phyloP scores from a whole-genome alignment of 2,888 invertebrate species.

The Gastrophysa polygoni region DNA sequence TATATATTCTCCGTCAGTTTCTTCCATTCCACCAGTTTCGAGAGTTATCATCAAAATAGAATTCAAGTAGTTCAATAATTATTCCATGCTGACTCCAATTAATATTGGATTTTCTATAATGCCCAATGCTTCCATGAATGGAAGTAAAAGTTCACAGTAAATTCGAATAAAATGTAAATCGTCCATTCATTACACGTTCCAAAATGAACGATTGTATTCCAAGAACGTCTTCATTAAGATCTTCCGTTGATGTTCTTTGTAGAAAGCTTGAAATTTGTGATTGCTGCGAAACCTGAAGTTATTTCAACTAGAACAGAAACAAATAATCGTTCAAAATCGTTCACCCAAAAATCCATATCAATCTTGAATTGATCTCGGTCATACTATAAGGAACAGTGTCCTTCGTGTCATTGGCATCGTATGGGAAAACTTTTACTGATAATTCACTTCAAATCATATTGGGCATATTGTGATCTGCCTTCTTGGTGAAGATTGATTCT shows the following conservation, averaged over 20 bases:
- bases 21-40: no score
- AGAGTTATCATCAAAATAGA: not conserved
- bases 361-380: no score
- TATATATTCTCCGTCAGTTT: no score
- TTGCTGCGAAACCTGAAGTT: not conserved
- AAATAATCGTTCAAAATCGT: not conserved
- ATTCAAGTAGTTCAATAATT: not conserved
- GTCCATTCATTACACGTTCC: not conserved
- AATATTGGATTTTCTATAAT: not conserved
- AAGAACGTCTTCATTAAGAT: not conserved
- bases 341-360: no score
- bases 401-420: no score
- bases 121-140: not conserved
- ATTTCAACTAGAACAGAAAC: not conserved
- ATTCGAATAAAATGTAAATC: not conserved
- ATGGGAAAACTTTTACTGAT: no score
- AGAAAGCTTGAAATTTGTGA: not conserved
- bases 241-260: not conserved
- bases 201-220: not conserved
- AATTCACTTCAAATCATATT: no score
- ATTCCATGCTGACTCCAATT: not conserved
- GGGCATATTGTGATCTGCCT: no score
- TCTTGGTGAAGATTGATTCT: no score
- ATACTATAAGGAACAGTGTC: no score
- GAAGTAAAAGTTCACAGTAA: not conserved